Base-by-base conservation (phyloP, 2,888 invertebrate genomes). In the Eupithecia insigniata region DNA sequence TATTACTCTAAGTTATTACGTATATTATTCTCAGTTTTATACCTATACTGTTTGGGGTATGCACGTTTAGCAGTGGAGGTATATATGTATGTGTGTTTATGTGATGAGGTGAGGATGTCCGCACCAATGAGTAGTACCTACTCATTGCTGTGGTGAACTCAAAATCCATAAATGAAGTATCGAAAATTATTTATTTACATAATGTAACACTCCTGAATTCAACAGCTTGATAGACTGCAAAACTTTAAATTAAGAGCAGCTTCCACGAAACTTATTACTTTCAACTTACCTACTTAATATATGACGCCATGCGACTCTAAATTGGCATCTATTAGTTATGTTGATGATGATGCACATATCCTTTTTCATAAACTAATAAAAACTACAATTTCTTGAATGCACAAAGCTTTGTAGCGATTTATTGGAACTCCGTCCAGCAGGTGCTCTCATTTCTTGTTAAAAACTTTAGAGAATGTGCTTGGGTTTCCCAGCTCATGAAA, bases 391-490 rank as follows among this genome's bases (percentile, higher is more conserved):
- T 39, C 16, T 2, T 4, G 16, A 39, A 16, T 6, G 5, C 16
- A 36, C 14, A 36, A 14, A 36, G 36, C 36, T 36, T 60, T 60
- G 3, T 61, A 61, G 30, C 61, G n/a, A 61, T 61, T 61, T 34
- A 61, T 61, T 61, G 51, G 43, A 32, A 66, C 58, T 32, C 1
- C 5, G 39, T 64, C 62, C 28, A 16, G 61, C 66, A 72, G 62
- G 72, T 69, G 67, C 55, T 64, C 10, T 62, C 6, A 61, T 61
- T 34, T 4, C 61, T 34, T 61, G n/a, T 32, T 28, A 61, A 69
- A n/a, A 73, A 69, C 62, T 69, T 58, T 69, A 62, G 39, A 70
- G 69, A 55, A 58, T 28, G 28, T 64, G 39, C 22, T 46, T 39
- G 36, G 39, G 34, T 61, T 36, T 39, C 26, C 55, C 62, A 60